These are phyloP conservation scores for Lonchura striata DNA, from an alignment of 2,113 vertebrate species.

Conservation along the genomic window DNA sequence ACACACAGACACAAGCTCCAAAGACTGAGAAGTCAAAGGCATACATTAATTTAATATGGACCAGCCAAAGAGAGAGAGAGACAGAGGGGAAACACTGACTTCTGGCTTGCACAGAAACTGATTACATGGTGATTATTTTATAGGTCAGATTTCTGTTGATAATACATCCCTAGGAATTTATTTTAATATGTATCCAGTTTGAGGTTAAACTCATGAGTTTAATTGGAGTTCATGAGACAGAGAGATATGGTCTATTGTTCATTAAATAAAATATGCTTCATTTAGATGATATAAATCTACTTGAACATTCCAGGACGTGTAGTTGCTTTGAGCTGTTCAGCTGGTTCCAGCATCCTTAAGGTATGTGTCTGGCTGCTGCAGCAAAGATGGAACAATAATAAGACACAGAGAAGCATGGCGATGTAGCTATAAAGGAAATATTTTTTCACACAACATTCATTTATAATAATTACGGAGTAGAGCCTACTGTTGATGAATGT, in stretches of 20 bases:
- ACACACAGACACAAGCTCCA: constrained; percentile 1
- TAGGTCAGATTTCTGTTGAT: not conserved
- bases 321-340: not conserved
- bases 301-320: not conserved
- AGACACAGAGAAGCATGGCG: not conserved
- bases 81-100: not conserved
- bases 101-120: not conserved
- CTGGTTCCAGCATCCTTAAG: not conserved
- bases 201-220: not conserved
- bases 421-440: not conserved
- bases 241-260: not conserved
- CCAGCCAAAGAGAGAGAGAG: not conserved
- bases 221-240: not conserved
- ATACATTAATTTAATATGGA: not conserved
- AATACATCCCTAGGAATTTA: not conserved
- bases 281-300: not conserved
- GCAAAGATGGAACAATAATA: not conserved
- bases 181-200: not conserved
- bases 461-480: not conserved
- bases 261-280: not conserved
- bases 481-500: not conserved
- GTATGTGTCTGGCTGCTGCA: not conserved
- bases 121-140: constrained; percentile 22
- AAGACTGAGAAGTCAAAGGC: not conserved
- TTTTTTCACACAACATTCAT: not conserved